Evolutionary conservation across 2,113 vertebrate genomes (phyloP).

Genomic region (Clarias magur): DNA sequence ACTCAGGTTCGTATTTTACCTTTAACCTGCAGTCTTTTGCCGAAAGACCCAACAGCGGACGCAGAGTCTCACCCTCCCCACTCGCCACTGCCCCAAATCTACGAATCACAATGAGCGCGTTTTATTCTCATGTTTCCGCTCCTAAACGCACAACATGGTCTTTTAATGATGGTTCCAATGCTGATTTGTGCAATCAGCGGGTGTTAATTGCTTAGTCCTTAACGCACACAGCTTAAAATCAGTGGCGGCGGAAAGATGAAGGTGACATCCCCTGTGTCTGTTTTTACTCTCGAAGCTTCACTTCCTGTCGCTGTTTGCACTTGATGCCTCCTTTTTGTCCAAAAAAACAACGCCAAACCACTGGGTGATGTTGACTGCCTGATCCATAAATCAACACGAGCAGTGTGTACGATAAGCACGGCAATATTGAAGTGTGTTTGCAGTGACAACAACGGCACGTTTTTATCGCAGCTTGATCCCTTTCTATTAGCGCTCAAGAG

Average conservation of each 20-base stretch:
- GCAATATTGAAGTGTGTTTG: constrained; percentile 14
- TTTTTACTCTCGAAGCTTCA: background rate
- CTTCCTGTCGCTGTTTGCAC: background rate
- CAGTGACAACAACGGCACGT: background rate
- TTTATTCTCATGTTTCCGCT: background rate
- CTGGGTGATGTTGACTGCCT: background rate
- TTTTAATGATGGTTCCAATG: no score
- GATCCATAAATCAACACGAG: constrained; percentile 40
- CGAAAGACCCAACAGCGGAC: no score
- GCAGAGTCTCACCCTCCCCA: no score
- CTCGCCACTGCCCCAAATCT: no score
- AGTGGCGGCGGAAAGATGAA: background rate
- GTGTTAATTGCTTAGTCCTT: background rate
- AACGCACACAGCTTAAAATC: background rate
- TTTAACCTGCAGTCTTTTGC: no score
- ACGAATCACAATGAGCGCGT: no score
- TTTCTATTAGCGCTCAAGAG: background rate
- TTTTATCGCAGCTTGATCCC: constrained; percentile 23
- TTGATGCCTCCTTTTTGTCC: background rate
- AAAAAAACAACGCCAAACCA: background rate
- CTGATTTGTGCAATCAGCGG: background rate
- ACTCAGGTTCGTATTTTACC: no score
- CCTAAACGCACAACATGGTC: background rate
- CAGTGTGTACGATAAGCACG: constrained; percentile 20
- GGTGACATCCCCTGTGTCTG: constrained; percentile 1